A percentile compares a stretch with the other conserved stretches of the same genome.
Conservation (phyloP, 2,888 invertebrate genomes). For the Ganaspis brasiliensis region DNA sequence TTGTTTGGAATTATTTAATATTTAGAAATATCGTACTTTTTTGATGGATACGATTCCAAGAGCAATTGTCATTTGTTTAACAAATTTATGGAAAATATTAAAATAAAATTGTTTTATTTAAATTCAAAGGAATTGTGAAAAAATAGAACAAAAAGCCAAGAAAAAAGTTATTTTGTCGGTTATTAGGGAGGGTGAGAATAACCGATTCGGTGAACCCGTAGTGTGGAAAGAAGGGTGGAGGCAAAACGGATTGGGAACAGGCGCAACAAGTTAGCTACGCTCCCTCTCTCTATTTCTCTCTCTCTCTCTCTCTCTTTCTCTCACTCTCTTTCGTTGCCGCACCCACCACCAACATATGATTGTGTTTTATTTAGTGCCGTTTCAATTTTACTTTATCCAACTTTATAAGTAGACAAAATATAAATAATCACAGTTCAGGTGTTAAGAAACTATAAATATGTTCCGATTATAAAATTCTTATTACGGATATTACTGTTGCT, state of each 20-base stretch:
- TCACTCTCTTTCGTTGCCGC: conserved; percentile 48
- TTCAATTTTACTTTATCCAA: conserved; percentile 1
- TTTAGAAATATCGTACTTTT: too few relatives aligned
- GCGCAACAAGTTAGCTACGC: conserved; percentile 44
- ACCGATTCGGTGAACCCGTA: conserved; percentile 36
- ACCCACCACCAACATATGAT: conserved; percentile 37
- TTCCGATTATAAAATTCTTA: too few relatives aligned
- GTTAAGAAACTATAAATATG: too few relatives aligned
- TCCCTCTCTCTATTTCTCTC: conserved; percentile 11
- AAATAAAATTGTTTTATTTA: too few relatives aligned
- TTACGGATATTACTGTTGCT: too few relatives aligned
- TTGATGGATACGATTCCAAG: too few relatives aligned
- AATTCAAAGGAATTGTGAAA: too few relatives aligned
- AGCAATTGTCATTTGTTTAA: too few relatives aligned
- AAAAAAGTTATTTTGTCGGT: background rate
- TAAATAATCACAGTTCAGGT: background rate
- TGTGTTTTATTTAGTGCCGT: background rate
- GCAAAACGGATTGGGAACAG: conserved; percentile 41
- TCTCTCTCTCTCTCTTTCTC: conserved; percentile 41
- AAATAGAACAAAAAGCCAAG: conserved; percentile 4
- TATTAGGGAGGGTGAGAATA: conserved; percentile 45
- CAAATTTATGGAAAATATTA: too few relatives aligned
- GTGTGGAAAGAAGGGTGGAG: conserved; percentile 42
- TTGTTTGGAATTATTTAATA: too few relatives aligned
- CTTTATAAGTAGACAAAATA: conserved; percentile 3